Evolutionary conservation across 1,140 invertebrate genomes (phyloP), one percentile per base, ranked within the genome.

Genomic region (Drosophila virilis): DNA sequence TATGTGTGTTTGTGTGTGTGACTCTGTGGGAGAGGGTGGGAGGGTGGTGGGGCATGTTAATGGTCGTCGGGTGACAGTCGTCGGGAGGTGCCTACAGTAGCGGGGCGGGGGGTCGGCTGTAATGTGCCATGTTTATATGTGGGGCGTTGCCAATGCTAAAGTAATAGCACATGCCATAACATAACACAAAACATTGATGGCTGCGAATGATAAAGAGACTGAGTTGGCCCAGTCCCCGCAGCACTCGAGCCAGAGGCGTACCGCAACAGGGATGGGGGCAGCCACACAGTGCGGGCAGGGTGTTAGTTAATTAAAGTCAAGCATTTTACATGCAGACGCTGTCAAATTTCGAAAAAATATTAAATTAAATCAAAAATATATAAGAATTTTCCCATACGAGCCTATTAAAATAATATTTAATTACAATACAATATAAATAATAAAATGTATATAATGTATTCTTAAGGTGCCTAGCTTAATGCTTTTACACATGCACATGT

Each of bases 151-250:
- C 82, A 82, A 82, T 86, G 83, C 83, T 82, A 82, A 88, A 86
- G 83, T 86, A 88, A 88, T 86, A 88, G 83, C 83, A 88, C 83
- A 86, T 84, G 77, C 77, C 73, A 77, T 59, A 66, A 51, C 60
- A 71, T 59, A 77, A 73, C 80, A 86, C 22, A 86, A 86, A 88
- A 88, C 79, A 86, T 88, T 86, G 82, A 86, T 86, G 83, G 67
- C 82, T 88, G 65, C 65, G 58, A 77, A 64, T 86, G 83, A 88
- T 88, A 86, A 71, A 73, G 45, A 59, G 59, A 55, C 22, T 6
- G 52, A 51, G 45, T 40, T 67, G n/a, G 54, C 15, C 62, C 37
- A 67, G 69, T 46, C 33, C 15, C 35, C 35, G 28, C 10, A 8
- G 13, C 57, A 7, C 22, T 28, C 10, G 8, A n/a, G 35, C 46